Evolutionary conservation across 2,888 invertebrate genomes (phyloP), one percentile per base, ranked within the genome.

Genomic region (Andrena hattorfiana): DNA sequence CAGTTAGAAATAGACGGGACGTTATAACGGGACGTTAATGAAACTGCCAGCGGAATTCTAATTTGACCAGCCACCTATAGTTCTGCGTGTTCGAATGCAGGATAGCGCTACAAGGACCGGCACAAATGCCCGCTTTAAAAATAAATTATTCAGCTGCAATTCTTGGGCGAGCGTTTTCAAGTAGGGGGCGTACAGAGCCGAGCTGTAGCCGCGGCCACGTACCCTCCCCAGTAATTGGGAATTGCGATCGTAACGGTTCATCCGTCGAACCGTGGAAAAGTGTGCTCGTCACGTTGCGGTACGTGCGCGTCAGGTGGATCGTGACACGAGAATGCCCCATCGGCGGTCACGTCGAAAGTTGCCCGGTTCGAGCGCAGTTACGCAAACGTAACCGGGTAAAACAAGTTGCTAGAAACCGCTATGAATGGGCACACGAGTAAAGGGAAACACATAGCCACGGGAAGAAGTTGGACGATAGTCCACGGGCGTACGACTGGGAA

Each of bases 231-330:
- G 66, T 77, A 76, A 64, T 62, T 63, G 67, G 66, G 62, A 85
- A 71, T 83, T 71, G 66, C 60, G 60, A 68, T 30, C 26, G 59
- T 16, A 10, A 48, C n/a, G 30, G 30, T 60, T 8, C 30, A 32
- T 49, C 56, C 13, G 42, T 49, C 23, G 35, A n/a, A 7, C 49
- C 30, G n/a, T 28, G n/a, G 10, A 20, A 67, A 48, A 62, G 20
- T 28, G 70, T 48, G 20, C 64, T 62, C 62, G 72, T 51, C 81
- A 68, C 71, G 81, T 81, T 59, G 54, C 67, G 62, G 42, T 48
- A 62, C 56, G 75, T 69, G 79, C 68, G 48, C 62, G 60, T 10
- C 26, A 28, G 35, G 20, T 13, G n/a, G 7, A 13, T 70, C 49
- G 35, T 54, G 64, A 69, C 68, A 48, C 30, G 35, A 32, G 8